Evolutionary conservation across 2,113 vertebrate species (phyloP), one percentile per base, ranked within the genome.

Genomic region (Platysteira castanea): DNA sequence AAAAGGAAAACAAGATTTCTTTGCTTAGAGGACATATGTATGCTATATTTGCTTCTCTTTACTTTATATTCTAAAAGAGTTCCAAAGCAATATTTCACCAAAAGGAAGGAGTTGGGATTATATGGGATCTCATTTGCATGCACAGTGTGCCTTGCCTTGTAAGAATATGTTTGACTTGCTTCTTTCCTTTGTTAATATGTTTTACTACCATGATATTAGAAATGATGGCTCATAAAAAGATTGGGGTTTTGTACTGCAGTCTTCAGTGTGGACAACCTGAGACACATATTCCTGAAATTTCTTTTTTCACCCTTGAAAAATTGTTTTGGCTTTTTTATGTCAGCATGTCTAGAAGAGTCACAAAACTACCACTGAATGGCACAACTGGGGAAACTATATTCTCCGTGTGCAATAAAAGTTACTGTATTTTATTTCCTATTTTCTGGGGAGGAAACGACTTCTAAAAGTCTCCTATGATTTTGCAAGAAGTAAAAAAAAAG

Each of bases 381-480:
- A 88, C 90, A 87, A 11, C 37, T 0, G 3, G 81, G 87, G 52
- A 89, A 94, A 84, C 76, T 90, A 35, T 92, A 74, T 83, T 88
- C 63, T 95, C 71, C 63, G 93, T 75, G 80, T 83, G 85, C 79
- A 96, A 74, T 94, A 90, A 90, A 96, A 94, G 63, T 84, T 94
- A 80, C 50, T 88, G 42, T 57, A 61, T 92, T 94, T 92, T 96
- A 95, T 95, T 94, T 96, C 88, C 42, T 93, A 47, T 86, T 94
- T 95, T 92, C 96, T 94, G 37, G 3, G 2, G 42, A 93, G 54
- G 70, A 94, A 95, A 93, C 83, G 0, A 84, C 71, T 93, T 94
- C 84, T 88, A 59, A 92, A 95, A 94, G 67, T 78, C 79, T 93
- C 88, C 63, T 80, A 80, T 88, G 75, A 83, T 57, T 94, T 85